phyloP scores from a whole-genome alignment of 2,888 invertebrate species.

The Calameuta idolon region DNA sequence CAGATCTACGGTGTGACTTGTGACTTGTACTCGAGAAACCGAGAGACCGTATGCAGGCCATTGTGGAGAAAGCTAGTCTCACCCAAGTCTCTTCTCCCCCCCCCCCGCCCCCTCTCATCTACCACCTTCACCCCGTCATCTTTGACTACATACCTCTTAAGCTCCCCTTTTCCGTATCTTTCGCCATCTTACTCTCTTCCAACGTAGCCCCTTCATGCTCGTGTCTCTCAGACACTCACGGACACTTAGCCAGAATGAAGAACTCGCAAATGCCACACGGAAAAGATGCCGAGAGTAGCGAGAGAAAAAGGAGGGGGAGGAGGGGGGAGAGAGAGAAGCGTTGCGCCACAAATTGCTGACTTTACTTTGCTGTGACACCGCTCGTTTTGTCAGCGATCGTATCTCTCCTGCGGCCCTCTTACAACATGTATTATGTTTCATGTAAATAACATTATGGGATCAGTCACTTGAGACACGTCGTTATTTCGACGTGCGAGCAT shows the following conservation, averaged over 20 bases:
- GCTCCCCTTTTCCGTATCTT: constrained; percentile 1
- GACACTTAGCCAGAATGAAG: neutral
- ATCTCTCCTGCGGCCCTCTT: constrained; percentile 22
- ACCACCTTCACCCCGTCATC: neutral
- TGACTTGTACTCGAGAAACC: constrained; percentile 33
- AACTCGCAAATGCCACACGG: constrained; percentile 9
- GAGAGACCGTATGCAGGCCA: constrained; percentile 3
- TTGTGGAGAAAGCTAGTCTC: constrained; percentile 39
- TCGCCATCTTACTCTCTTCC: neutral
- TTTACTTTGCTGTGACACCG: constrained; percentile 33
- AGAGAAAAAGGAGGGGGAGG: neutral
- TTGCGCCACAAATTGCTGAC: constrained; percentile 14
- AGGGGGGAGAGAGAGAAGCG: neutral
- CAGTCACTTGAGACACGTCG: constrained; percentile 5
- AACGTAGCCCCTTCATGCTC: neutral
- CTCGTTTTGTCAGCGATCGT: constrained; percentile 34
- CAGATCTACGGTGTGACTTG: constrained; percentile 41
- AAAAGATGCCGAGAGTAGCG: neutral
- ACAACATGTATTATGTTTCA: constrained; percentile 16
- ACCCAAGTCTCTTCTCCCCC: constrained; percentile 12
- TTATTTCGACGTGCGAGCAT: constrained; percentile 9
- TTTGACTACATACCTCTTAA: neutral
- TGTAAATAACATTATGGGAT: constrained; percentile 19
- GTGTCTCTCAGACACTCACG: neutral
- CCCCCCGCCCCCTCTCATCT: neutral